Evolutionary conservation across 2,797 vertebrate species (phyloP).

Genomic region (Gadopsis marmoratus): DNA sequence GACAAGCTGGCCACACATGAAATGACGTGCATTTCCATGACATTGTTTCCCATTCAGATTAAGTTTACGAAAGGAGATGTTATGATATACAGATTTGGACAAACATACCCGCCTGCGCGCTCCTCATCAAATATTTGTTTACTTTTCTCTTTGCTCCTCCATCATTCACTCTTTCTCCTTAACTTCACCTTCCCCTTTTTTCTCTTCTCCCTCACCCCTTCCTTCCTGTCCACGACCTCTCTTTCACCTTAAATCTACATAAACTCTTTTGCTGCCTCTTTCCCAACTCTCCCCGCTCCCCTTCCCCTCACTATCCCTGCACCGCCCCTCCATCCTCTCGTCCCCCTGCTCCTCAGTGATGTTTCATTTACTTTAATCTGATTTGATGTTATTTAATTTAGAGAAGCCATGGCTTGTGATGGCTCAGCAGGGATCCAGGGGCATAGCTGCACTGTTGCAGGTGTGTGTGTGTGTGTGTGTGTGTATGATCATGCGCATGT

Average conservation of each 20-base stretch:
- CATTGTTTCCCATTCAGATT: slow-evolving; percentile 21
- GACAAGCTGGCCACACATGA: slow-evolving; percentile 38
- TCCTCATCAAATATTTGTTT: slow-evolving; percentile 33
- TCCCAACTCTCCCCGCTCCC: background rate
- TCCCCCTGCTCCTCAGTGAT: slow-evolving; percentile 61
- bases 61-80: slow-evolving; percentile 1
- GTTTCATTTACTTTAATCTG: slow-evolving; percentile 79
- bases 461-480: slow-evolving; percentile 17
- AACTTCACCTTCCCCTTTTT: slow-evolving; percentile 29
- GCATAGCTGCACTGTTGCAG: slow-evolving; percentile 27
- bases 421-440: slow-evolving; percentile 72
- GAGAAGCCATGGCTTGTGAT: slow-evolving; percentile 73
- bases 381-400: slow-evolving; percentile 82
- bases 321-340: slow-evolving; percentile 35
- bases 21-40: background rate
- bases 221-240: slow-evolving; percentile 35
- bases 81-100: background rate
- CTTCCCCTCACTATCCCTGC: slow-evolving; percentile 15
- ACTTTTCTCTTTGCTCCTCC: slow-evolving; percentile 8
- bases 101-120: background rate
- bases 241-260: slow-evolving; percentile 59
- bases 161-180: slow-evolving; percentile 29
- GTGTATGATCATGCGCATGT: background rate
- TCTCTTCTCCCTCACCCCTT: slow-evolving; percentile 26
- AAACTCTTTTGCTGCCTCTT: slow-evolving; percentile 23